These are phyloP conservation scores for Oligia fasciuncula DNA, from an alignment of 2,888 invertebrate species.

Conservation along the genomic window DNA sequence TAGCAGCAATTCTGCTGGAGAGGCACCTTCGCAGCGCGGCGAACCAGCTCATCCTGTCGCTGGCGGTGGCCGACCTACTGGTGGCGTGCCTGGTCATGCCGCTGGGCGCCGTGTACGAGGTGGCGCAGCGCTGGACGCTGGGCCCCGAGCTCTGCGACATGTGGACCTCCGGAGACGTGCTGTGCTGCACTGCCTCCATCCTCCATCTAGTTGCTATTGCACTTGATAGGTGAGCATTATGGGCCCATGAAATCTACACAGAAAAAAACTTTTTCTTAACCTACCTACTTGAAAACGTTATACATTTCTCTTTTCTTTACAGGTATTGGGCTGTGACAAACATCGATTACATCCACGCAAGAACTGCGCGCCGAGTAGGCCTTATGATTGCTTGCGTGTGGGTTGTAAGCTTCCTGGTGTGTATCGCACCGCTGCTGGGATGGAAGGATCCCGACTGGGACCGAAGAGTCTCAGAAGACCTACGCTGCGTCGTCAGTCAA, in stretches of 20 bases:
- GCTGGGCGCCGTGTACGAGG: conserved; percentile 94
- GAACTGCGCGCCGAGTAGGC: conserved; percentile 94
- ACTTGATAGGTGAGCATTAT: conserved; percentile 92
- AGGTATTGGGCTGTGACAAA: conserved; percentile 97
- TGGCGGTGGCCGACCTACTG: conserved; percentile 97
- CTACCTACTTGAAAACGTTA: not conserved
- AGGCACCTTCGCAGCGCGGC: conserved; percentile 96
- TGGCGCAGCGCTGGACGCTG: conserved; percentile 95
- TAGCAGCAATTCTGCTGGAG: conserved; percentile 97
- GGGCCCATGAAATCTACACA: not conserved
- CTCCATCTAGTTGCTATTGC: conserved; percentile 95
- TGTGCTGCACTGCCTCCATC: conserved; percentile 96
- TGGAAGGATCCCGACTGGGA: conserved; percentile 93
- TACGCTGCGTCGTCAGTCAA: conserved; percentile 95
- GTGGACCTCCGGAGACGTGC: conserved; percentile 98
- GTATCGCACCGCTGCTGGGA: conserved; percentile 96
- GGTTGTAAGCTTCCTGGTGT: conserved; percentile 95
- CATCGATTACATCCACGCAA: conserved; percentile 96
- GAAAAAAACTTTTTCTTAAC: not conserved
- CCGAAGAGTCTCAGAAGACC: conserved; percentile 90
- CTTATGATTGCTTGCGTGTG: conserved; percentile 96
- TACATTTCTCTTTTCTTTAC: conserved; percentile 73
- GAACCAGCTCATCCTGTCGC: conserved; percentile 96
- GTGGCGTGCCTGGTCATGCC: conserved; percentile 96
- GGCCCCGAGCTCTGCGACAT: conserved; percentile 97